These are phyloP conservation scores for Bombus pyrosoma DNA, from an alignment of 1,140 invertebrate species.

Conservation along the genomic window DNA sequence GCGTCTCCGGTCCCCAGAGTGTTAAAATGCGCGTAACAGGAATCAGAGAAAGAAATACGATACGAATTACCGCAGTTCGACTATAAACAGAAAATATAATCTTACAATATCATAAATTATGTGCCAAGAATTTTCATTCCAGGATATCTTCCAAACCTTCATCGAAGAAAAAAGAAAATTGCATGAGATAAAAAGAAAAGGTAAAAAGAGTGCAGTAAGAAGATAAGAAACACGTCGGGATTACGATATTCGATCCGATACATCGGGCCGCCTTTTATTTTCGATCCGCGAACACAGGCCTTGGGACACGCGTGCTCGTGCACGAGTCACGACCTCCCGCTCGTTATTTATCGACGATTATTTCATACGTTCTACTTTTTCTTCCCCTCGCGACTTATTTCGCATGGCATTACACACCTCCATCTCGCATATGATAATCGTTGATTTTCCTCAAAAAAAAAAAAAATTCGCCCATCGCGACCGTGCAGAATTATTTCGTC, in stretches of 20 bases:
- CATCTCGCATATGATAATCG: conserved; percentile 38
- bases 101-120: no score
- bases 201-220: neutral
- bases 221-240: neutral
- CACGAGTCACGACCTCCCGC: neutral
- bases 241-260: conserved; percentile 35
- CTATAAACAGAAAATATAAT: no score
- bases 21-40: no score
- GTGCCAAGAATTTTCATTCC: neutral
- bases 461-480: conserved; percentile 11
- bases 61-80: no score
- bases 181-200: neutral
- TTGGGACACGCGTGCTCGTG: neutral
- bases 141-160: neutral
- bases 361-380: conserved; percentile 45
- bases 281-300: neutral
- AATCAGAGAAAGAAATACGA: no score
- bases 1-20: no score
- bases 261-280: conserved; percentile 32
- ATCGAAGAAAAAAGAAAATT: neutral
- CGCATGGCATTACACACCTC: conserved; percentile 31
- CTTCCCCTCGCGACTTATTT: conserved; percentile 29
- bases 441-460: conserved; percentile 27
- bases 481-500: conserved; percentile 1
- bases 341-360: conserved; percentile 59